Conservation (phyloP, 2,113 vertebrate genomes). For the Odobenus rosmarus region DNA sequence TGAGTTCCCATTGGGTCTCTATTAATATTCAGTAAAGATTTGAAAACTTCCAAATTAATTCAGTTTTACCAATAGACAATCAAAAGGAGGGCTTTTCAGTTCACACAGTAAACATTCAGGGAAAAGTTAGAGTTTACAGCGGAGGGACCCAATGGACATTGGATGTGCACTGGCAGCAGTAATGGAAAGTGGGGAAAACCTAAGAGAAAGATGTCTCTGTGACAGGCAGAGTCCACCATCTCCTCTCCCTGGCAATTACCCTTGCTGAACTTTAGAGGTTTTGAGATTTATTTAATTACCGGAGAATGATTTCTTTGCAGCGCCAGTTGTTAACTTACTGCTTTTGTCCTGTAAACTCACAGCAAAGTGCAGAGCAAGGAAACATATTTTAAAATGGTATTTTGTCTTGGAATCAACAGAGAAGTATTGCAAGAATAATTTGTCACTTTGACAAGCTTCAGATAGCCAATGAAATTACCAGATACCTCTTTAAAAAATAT, state of each 20-base stretch:
- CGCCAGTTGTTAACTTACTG: background rate
- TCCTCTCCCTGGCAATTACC: background rate
- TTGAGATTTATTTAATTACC: constrained; percentile 6
- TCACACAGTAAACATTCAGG: background rate
- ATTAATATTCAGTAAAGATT: background rate
- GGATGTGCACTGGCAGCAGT: background rate
- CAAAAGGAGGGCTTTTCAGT: background rate
- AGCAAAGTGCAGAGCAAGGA: background rate
- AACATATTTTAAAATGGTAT: background rate
- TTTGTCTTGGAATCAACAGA: constrained; percentile 1
- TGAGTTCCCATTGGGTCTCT: background rate
- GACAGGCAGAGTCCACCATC: background rate
- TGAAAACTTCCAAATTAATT: background rate
- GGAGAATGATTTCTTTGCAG: constrained; percentile 5
- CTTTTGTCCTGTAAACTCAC: background rate
- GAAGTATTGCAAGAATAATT: background rate
- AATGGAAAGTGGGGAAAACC: background rate
- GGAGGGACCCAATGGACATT: accelerated
- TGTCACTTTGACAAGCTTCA: background rate
- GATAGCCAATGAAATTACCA: constrained; percentile 9
- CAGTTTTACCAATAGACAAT: background rate
- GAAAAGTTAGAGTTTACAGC: background rate
- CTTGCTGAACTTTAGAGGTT: background rate
- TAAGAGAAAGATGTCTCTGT: background rate
- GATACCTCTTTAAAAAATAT: background rate